Conservation (phyloP, 2,888 invertebrate genomes). For the Aphodius granarius region DNA sequence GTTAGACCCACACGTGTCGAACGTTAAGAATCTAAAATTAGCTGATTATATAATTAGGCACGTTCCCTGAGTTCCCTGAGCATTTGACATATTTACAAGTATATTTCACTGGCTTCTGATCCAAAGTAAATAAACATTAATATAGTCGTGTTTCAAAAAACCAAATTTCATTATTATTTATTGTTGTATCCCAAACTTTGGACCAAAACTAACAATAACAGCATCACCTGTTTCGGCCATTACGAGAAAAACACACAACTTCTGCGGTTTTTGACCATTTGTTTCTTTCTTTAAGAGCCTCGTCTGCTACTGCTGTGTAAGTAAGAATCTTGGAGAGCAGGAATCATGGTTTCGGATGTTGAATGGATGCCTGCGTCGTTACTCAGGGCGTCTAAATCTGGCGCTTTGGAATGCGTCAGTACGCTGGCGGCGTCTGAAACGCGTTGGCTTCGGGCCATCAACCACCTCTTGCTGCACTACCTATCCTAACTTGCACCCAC, state of each 20-base stretch:
- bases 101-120: background rate
- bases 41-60: conserved; percentile 3
- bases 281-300: background rate
- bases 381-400: conserved; percentile 51
- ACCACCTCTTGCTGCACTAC: conserved; percentile 51
- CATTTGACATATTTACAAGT: background rate
- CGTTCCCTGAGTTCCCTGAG: background rate
- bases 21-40: conserved; percentile 2
- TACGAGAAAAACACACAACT: background rate
- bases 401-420: conserved; percentile 50
- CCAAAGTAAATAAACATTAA: background rate
- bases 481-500: conserved; percentile 47
- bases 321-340: conserved; percentile 21
- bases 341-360: conserved; percentile 38
- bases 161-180: background rate
- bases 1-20: conserved; percentile 7
- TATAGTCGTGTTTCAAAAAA: background rate
- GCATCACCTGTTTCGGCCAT: background rate
- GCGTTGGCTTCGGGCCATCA: conserved; percentile 47
- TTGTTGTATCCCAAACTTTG: background rate
- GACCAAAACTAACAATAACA: background rate
- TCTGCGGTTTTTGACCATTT: background rate
- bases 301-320: too few relatives aligned
- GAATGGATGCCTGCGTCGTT: conserved; percentile 48
- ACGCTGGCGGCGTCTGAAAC: conserved; percentile 49